These are phyloP conservation scores for Trematocara zebra DNA, from an alignment of 2,113 vertebrate species.

Conservation along the genomic window DNA sequence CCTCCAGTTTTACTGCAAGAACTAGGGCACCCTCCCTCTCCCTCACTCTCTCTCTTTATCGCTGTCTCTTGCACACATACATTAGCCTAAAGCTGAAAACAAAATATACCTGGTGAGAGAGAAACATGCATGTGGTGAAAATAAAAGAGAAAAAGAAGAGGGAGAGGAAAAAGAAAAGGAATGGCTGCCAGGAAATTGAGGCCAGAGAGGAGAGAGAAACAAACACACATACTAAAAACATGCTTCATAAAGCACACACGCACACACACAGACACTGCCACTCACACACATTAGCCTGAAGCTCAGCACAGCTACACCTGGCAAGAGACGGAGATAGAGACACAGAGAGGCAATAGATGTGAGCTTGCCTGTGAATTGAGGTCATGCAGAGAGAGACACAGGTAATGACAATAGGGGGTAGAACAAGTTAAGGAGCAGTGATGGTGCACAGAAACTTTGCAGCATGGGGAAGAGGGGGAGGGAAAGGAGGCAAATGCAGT, in stretches of 20 bases:
- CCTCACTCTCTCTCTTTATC: background rate
- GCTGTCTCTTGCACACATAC: conserved; percentile 17
- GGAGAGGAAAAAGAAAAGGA: background rate
- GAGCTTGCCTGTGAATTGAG: conserved; percentile 55
- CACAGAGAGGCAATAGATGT: conserved; percentile 34
- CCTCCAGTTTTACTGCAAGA: conserved; percentile 43
- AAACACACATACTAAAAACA: conserved; percentile 5
- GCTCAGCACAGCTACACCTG: conserved; percentile 48
- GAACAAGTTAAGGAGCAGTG: conserved; percentile 33
- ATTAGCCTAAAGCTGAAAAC: conserved; percentile 49
- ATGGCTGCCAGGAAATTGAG: conserved; percentile 31
- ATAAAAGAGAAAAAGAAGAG: background rate
- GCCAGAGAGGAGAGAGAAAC: conserved; percentile 33
- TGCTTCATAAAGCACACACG: background rate
- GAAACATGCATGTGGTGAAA: conserved; percentile 14
- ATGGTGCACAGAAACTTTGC: conserved; percentile 14
- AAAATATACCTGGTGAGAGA: conserved; percentile 64
- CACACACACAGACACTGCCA: background rate
- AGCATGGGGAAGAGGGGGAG: background rate
- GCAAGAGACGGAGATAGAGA: conserved; percentile 22
- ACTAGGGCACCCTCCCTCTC: conserved; percentile 49
- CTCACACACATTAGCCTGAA: conserved; percentile 41
- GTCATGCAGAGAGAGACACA: conserved; percentile 54
- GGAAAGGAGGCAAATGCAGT: background rate
- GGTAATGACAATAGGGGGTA: conserved; percentile 47